These are phyloP conservation scores for Drosophila lutescens DNA, from an alignment of 2,888 invertebrate species.

Conservation along the genomic window DNA sequence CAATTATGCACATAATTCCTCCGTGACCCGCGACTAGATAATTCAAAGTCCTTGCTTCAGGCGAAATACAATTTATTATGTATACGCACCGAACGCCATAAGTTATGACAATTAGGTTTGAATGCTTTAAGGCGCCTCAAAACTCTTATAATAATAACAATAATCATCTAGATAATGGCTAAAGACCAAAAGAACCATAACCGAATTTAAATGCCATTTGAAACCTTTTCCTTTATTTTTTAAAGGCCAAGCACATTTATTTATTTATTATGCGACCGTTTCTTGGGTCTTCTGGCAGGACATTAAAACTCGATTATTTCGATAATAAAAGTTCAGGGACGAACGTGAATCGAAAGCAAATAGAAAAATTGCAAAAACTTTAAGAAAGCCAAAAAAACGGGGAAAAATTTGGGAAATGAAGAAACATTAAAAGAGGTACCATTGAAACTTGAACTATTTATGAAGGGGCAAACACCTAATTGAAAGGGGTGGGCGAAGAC, in stretches of 20 bases:
- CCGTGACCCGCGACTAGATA: neutral
- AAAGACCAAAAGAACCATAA: slow-evolving; percentile 53
- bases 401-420: neutral
- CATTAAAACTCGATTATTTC: slow-evolving; percentile 72
- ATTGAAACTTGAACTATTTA: slow-evolving; percentile 55
- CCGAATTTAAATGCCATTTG: slow-evolving; percentile 52
- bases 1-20: slow-evolving; percentile 18
- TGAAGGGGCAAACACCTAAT: slow-evolving; percentile 43
- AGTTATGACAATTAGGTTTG: slow-evolving; percentile 48
- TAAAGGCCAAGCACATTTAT: slow-evolving; percentile 47
- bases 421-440: slow-evolving; percentile 38
- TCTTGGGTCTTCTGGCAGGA: slow-evolving; percentile 45
- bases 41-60: slow-evolving; percentile 23
- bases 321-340: slow-evolving; percentile 63
- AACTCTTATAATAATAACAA: slow-evolving; percentile 22
- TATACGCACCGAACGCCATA: slow-evolving; percentile 34
- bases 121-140: slow-evolving; percentile 25
- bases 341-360: slow-evolving; percentile 65
- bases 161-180: slow-evolving; percentile 54
- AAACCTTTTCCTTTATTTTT: slow-evolving; percentile 53
- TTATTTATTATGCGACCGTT: slow-evolving; percentile 67
- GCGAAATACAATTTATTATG: slow-evolving; percentile 26
- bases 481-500: slow-evolving; percentile 40
- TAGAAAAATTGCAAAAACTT: slow-evolving; percentile 28
- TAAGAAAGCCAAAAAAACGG: neutral